A percentile compares a stretch with the other conserved stretches of the same genome.
Conservation (phyloP, 2,888 invertebrate species). For the Nyleta sp. region DNA sequence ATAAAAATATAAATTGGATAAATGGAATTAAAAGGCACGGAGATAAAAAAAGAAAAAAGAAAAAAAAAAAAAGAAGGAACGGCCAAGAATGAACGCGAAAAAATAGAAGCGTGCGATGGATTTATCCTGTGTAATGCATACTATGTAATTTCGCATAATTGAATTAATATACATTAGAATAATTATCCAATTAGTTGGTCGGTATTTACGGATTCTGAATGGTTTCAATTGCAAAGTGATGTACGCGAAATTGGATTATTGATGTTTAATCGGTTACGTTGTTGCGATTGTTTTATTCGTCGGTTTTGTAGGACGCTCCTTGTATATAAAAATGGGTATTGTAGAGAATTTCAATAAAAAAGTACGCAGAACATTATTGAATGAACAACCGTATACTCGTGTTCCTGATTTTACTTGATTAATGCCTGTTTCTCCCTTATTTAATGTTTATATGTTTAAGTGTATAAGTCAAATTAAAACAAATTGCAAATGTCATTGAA, state of each 20-base stretch:
- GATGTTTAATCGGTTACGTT: slow-evolving; percentile 32
- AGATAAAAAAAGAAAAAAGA: background rate
- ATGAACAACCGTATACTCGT: no score
- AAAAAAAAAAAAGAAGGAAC: background rate
- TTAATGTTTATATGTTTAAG: no score
- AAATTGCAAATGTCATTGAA: no score
- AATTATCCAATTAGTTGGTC: slow-evolving; percentile 27
- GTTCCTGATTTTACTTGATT: no score
- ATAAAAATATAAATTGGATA: slow-evolving; percentile 1
- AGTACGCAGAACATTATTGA: background rate
- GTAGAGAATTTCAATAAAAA: slow-evolving; percentile 32
- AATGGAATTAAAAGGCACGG: background rate
- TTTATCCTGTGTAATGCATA: slow-evolving; percentile 6
- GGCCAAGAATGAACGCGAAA: background rate
- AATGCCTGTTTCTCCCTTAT: no score
- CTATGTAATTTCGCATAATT: slow-evolving; percentile 15
- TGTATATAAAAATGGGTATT: slow-evolving; percentile 37
- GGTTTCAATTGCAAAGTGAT: slow-evolving; percentile 27
- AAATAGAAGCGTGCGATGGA: slow-evolving; percentile 1
- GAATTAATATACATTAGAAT: slow-evolving; percentile 29
- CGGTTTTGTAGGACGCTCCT: slow-evolving; percentile 19
- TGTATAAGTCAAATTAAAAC: no score
- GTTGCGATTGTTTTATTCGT: slow-evolving; percentile 31
- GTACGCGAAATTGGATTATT: slow-evolving; percentile 28
- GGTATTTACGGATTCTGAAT: slow-evolving; percentile 30